These are phyloP conservation scores for Heliconius congener DNA, from an alignment of 1,140 invertebrate genomes.

Conservation along the genomic window DNA sequence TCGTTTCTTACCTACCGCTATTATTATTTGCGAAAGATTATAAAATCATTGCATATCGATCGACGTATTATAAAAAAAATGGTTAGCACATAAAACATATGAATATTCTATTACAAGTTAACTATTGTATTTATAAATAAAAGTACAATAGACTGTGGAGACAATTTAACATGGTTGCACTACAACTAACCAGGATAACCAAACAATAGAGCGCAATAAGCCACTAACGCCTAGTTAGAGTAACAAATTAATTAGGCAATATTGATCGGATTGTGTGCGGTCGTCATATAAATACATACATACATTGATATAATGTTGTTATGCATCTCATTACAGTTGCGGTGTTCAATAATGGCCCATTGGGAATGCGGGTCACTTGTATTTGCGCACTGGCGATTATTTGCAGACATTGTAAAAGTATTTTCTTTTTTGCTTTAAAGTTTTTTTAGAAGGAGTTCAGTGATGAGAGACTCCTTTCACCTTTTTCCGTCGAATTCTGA, in stretches of 20 bases:
- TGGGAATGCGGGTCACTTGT: constrained; percentile 73
- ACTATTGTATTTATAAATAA: not conserved
- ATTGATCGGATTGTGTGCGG: constrained; percentile 67
- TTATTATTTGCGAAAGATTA: constrained; percentile 2
- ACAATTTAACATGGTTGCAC: not conserved
- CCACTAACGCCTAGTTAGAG: constrained; percentile 36
- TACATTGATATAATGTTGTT: constrained; percentile 53
- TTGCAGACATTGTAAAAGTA: not conserved
- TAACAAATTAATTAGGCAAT: constrained; percentile 67
- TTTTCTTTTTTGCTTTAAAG: too few species aligned
- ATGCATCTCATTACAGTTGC: constrained; percentile 69
- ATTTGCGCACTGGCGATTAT: constrained; percentile 38
- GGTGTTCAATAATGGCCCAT: constrained; percentile 66
- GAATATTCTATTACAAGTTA: not conserved
- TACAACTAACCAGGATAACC: constrained; percentile 23
- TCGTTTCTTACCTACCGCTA: not conserved
- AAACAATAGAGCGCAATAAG: constrained; percentile 36
- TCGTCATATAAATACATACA: constrained; percentile 45
- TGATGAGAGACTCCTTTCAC: too few species aligned
- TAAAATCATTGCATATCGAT: constrained; percentile 4
- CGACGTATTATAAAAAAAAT: not conserved
- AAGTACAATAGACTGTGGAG: not conserved
- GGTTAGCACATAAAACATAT: not conserved
- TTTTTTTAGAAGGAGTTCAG: too few species aligned
- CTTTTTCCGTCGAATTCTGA: too few species aligned